Evolutionary conservation across 2,888 invertebrate genomes (phyloP), one percentile per base, ranked within the genome.

Genomic region (Atrina japonica): DNA sequence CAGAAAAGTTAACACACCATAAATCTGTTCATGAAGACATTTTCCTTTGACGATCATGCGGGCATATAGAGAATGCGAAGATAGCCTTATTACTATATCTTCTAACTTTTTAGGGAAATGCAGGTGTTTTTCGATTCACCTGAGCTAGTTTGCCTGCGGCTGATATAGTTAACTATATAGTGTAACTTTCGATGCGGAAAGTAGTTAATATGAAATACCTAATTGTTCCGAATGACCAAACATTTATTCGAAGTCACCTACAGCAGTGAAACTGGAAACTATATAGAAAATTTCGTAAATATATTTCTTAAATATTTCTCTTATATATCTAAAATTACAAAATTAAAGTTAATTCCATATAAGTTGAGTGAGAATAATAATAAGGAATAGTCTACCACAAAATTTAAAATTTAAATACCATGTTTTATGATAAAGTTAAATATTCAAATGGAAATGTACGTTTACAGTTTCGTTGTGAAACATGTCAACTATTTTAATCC

Each of bases 21-120:
- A 69, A 69, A 69, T 63, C 59, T 60, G 67, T 67, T 67, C 60
- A 60, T 56, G 58, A 58, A 67, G 58, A 60, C 67, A 47, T 50
- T 67, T 64, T 53, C 25, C n/a, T 66, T 66, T 66, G 65, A 66
- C 56, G 56, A 56, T 43, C 45, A 56, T 30, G 25, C 56, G 43
- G 49, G 55, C 55, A 47, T 56, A 47, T 66, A 35, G 56, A 23
- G 47, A 29, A 56, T 55, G 30, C 41, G 65, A 56, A 18, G 47
- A 23, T 40, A 56, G 56, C 56, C 45, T 47, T 23, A 47, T 43
- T 60, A 45, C 21, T 18, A 25, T 45, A 45, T 23, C 29, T 29
- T 60, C 45, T 27, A 25, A 29, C 23, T 43, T 56, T 66, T 56
- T 47, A 43, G 56, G 45, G 23, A 16, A 23, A 27, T 41, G 65